These are phyloP conservation scores for Microtus richardsoni DNA, from an alignment of 2,113 vertebrate genomes.

Conservation along the genomic window DNA sequence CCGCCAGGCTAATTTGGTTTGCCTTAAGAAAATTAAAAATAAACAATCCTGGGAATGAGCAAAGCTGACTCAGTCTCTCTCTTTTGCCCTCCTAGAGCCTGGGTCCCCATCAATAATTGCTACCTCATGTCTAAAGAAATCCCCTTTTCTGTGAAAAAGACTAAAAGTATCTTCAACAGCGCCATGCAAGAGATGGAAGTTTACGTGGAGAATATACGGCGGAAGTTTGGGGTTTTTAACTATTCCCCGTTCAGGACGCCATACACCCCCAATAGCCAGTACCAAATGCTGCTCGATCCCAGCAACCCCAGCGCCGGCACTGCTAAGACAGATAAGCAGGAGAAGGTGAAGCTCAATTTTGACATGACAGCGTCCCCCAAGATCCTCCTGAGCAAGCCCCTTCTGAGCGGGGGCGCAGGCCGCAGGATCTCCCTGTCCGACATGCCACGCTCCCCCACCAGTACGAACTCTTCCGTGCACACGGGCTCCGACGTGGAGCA, in stretches of 20 bases:
- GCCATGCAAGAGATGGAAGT: constrained; percentile 99
- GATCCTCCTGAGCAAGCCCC: constrained; percentile 94
- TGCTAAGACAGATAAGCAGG: constrained; percentile 94
- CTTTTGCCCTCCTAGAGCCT: constrained; percentile 89
- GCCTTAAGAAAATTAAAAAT: constrained; percentile 3
- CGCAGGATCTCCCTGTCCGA: constrained; percentile 95
- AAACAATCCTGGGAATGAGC: not conserved
- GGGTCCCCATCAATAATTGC: constrained; percentile 99
- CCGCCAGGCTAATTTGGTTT: constrained; percentile 25
- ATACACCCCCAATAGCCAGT: constrained; percentile 97
- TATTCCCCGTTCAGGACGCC: constrained; percentile 98
- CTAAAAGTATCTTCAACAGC: constrained; percentile 99
- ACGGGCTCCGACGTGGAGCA: constrained; percentile 97
- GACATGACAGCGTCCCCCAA: constrained; percentile 98
- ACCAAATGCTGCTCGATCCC: constrained; percentile 97
- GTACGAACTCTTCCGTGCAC: constrained; percentile 97
- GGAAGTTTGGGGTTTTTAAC: constrained; percentile 97
- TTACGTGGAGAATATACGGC: constrained; percentile 98
- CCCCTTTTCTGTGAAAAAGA: constrained; percentile 99
- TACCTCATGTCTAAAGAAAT: constrained; percentile 99
- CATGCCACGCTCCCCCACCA: constrained; percentile 97
- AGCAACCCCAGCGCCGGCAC: constrained; percentile 93
- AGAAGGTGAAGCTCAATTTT: constrained; percentile 97
- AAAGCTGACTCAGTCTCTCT: constrained; percentile 50
- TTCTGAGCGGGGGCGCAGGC: constrained; percentile 90